phyloP scores from a whole-genome alignment of 2,888 invertebrate species.

The Chelonus formosanus region DNA sequence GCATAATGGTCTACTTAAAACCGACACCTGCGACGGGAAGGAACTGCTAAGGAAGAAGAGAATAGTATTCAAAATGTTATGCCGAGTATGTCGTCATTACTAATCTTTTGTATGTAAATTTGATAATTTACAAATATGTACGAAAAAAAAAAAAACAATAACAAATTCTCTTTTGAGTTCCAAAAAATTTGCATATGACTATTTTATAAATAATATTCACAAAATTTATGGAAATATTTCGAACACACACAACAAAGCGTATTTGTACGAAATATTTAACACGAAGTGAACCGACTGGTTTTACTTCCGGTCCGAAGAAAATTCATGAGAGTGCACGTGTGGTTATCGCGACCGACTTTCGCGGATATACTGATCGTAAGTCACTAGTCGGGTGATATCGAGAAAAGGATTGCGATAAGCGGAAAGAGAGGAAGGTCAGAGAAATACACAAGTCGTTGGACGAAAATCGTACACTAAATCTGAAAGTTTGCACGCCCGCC shows the following conservation, averaged over 20 bases:
- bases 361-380: slow-evolving; percentile 32
- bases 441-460: slow-evolving; percentile 16
- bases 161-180: too few species aligned
- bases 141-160: too few species aligned
- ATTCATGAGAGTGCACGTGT: slow-evolving; percentile 14
- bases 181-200: too few species aligned
- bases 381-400: slow-evolving; percentile 30
- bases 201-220: too few species aligned
- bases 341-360: slow-evolving; percentile 28
- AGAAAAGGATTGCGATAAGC: slow-evolving; percentile 11
- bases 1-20: slow-evolving; percentile 25
- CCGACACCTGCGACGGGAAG: slow-evolving; percentile 26
- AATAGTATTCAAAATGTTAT: background rate
- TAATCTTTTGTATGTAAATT: slow-evolving; percentile 25
- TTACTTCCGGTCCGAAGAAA: slow-evolving; percentile 13
- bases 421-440: background rate
- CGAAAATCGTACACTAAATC: slow-evolving; percentile 30
- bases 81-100: slow-evolving; percentile 14
- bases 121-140: slow-evolving; percentile 25
- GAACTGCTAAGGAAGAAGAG: background rate
- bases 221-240: too few species aligned
- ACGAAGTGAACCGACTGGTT: slow-evolving; percentile 8
- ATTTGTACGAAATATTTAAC: slow-evolving; percentile 6
- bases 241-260: too few species aligned
- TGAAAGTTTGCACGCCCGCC: slow-evolving; percentile 24